Base-by-base conservation (phyloP, 2,113 vertebrate genomes). In the Herpailurus yagouaroundi region DNA sequence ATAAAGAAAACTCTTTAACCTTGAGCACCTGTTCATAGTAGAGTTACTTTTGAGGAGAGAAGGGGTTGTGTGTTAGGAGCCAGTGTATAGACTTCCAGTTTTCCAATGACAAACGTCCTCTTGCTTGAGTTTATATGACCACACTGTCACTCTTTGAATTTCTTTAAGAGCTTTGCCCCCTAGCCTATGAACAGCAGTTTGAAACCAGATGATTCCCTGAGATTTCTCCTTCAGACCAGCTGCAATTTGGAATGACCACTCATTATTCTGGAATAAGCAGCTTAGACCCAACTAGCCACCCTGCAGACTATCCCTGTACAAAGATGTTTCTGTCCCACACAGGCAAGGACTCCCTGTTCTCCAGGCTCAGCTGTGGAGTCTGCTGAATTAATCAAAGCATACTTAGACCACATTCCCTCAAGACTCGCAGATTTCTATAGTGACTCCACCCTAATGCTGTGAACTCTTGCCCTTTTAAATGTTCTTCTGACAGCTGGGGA, bases 301-400 rank as follows among this genome's bases (percentile, higher is more conserved):
- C 91, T 84, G 48, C 45, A 29, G 36, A 82, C 84, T 36, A 36
- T 97, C 92, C 93, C 63, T 13, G 33, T 66, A 97, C 95, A 98
- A 97, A 97, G 97, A 83, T 79, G 63, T 96, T 92, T 98, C 98
- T 98, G 97, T 98, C 74, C 80, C 52, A 23, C 68, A 14, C 9
- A 89, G 41, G 97, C 94, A 41, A 83, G 60, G 82, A 92, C 83
- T 91, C 95, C 25, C 45, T 94, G 31, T 91, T 27, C 48, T 96
- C 31, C 55, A 85, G 68, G 36, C 82, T 95, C 90, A 90, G 95
- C 90, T 87, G 89, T 82, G 82, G 50, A 41, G 41, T 38, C 55
- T 83, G 91, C 68, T 89, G 94, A 92, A 87, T 97, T 91, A 93
- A 96, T 97, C 90, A 96, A 94, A 98, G 79, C 48, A 86, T 76